Evolutionary conservation across 2,888 invertebrate species (phyloP).

Genomic region (Cephus rjabovi): DNA sequence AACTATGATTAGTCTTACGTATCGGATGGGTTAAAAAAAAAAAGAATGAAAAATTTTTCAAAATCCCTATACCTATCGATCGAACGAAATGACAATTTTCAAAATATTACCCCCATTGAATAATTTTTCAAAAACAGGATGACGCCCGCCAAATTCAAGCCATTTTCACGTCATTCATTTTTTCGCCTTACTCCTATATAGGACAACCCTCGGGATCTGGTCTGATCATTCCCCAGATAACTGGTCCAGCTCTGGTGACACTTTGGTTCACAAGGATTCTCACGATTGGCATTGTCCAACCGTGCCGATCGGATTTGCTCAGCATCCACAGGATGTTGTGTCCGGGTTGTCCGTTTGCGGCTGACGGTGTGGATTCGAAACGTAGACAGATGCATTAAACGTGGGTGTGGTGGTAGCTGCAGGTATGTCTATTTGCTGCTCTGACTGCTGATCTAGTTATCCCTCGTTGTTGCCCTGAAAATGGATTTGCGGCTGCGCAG

Average conservation of each 20-base stretch:
- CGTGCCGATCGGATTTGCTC: slow-evolving; percentile 52
- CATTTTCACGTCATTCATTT: slow-evolving; percentile 46
- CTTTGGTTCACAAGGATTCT: neutral
- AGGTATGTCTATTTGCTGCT: slow-evolving; percentile 9
- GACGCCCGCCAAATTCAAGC: slow-evolving; percentile 33
- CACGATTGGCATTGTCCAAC: slow-evolving; percentile 11
- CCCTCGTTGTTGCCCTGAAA: slow-evolving; percentile 50
- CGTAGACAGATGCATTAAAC: neutral
- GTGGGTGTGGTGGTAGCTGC: neutral
- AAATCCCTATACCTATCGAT: neutral
- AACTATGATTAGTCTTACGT: neutral
- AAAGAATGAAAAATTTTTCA: neutral
- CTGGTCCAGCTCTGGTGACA: neutral
- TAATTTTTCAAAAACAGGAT: slow-evolving; percentile 39
- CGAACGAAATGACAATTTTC: neutral
- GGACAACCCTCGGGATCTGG: neutral
- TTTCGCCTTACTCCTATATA: neutral
- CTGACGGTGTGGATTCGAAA: neutral
- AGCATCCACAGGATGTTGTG: slow-evolving; percentile 3
- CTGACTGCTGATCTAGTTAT: slow-evolving; percentile 50
- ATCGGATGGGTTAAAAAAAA: no score
- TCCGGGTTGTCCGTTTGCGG: neutral
- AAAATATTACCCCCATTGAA: neutral
- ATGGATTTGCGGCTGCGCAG: slow-evolving; percentile 56
- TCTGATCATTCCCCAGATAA: neutral